phyloP scores from a whole-genome alignment of 2,113 vertebrate species.

The Vicugna pacos region DNA sequence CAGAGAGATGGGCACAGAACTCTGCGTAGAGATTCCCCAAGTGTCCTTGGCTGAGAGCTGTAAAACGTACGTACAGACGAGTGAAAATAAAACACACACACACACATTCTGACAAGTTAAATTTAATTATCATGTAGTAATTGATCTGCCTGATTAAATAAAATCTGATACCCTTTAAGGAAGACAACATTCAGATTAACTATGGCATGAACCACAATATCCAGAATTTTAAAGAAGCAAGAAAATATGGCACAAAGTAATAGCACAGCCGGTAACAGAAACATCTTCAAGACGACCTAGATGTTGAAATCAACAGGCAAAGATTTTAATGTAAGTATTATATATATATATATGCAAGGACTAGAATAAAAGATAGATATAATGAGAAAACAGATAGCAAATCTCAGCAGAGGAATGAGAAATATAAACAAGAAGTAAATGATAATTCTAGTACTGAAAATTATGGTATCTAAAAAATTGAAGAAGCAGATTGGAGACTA shows the following conservation, averaged over 20 bases:
- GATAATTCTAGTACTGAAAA: neutral
- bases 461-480: neutral
- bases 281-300: neutral
- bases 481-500: neutral
- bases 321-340: neutral
- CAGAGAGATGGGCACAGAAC: neutral
- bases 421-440: conserved; percentile 22
- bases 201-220: neutral
- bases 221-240: neutral
- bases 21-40: neutral
- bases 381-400: neutral
- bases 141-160: neutral
- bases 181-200: neutral
- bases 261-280: neutral
- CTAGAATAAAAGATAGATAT: neutral
- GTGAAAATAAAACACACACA: neutral
- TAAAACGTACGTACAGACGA: neutral
- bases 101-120: neutral
- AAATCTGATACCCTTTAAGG: neutral
- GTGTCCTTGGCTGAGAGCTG: neutral
- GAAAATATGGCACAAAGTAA: neutral
- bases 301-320: neutral
- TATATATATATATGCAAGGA: neutral
- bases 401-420: neutral
- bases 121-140: neutral